phyloP scores from a whole-genome alignment of 2,888 invertebrate genomes.

The Cryptocheilus praepositus region DNA sequence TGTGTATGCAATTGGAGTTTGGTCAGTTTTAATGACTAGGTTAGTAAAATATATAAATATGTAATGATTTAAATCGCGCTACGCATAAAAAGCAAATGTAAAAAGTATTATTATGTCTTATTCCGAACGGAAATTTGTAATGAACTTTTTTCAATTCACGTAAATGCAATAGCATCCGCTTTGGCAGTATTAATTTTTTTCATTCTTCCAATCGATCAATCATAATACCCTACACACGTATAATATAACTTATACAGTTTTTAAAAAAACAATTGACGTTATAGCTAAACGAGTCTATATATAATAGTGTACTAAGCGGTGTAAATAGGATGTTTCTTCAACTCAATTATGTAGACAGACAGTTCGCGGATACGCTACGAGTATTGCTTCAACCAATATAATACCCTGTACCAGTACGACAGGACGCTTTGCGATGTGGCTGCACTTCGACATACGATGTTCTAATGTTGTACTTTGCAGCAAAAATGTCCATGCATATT shows the following conservation, averaged over 20 bases:
- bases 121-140: conserved; percentile 53
- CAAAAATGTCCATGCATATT: not conserved
- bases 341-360: conserved; percentile 29
- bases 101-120: conserved; percentile 49
- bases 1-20: conserved; percentile 19
- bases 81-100: conserved; percentile 58
- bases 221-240: conserved; percentile 27
- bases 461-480: conserved; percentile 27
- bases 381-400: conserved; percentile 31
- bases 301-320: conserved; percentile 49
- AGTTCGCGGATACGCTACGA: conserved; percentile 29
- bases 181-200: conserved; percentile 70
- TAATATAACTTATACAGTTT: conserved; percentile 36
- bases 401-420: conserved; percentile 42
- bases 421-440: conserved; percentile 42
- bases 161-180: conserved; percentile 68
- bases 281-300: conserved; percentile 48
- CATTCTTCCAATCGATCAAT: conserved; percentile 46
- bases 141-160: conserved; percentile 54
- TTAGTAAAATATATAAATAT: conserved; percentile 64
- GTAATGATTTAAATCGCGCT: conserved; percentile 55
- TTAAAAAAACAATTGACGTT: conserved; percentile 38
- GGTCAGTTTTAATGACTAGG: conserved; percentile 66
- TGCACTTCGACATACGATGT: conserved; percentile 32
- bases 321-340: conserved; percentile 47